Evolutionary conservation across 2,797 vertebrate species (phyloP).

Genomic region (Scolopax bukidnonensis): DNA sequence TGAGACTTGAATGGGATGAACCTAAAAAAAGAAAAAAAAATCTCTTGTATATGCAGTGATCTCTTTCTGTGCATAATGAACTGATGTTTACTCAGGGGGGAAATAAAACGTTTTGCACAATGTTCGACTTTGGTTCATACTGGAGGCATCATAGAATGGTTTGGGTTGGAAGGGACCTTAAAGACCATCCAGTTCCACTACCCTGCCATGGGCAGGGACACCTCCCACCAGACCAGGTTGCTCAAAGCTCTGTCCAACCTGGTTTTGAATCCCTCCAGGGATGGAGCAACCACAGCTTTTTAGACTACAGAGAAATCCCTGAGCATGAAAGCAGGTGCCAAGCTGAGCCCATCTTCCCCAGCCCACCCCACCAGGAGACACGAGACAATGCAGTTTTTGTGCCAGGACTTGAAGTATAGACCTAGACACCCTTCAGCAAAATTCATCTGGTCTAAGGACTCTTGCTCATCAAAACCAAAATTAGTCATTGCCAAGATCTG

Average conservation of each 20-base stretch:
- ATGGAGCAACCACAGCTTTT: too few relatives aligned
- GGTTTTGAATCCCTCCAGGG: too few relatives aligned
- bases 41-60: neutral
- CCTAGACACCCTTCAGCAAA: neutral
- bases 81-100: neutral
- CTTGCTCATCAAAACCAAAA: neutral
- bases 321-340: fast-evolving
- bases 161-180: too few relatives aligned
- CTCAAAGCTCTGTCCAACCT: too few relatives aligned
- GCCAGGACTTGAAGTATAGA: fast-evolving
- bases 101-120: neutral
- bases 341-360: neutral
- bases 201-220: too few relatives aligned
- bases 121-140: neutral
- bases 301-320: neutral
- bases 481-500: neutral
- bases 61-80: neutral
- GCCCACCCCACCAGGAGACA: neutral
- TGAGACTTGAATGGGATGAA: neutral
- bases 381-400: fast-evolving
- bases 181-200: too few relatives aligned
- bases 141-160: neutral
- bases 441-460: neutral
- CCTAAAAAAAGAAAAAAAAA: neutral
- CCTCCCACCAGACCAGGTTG: too few relatives aligned